These are phyloP conservation scores for Atherinosoma microstoma DNA, from an alignment of 2,797 vertebrate genomes.

Conservation along the genomic window DNA sequence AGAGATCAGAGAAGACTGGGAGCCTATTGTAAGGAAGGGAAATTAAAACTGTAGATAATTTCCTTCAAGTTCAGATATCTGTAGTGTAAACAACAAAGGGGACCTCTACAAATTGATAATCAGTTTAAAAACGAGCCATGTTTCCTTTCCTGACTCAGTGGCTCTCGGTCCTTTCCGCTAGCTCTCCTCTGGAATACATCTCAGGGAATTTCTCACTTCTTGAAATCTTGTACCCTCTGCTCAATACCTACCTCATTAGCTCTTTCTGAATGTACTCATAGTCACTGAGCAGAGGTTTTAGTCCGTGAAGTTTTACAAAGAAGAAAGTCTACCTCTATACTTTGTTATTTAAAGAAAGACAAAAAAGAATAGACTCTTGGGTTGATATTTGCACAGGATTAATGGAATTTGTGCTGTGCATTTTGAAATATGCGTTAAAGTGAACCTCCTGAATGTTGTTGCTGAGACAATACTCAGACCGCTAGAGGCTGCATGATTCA, in stretches of 20 bases:
- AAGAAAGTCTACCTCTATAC: slow-evolving; percentile 95
- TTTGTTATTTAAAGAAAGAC: slow-evolving; percentile 84
- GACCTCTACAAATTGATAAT: slow-evolving; percentile 78
- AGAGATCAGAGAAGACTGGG: slow-evolving; percentile 63
- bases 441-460: slow-evolving; percentile 86
- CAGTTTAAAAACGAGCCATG: slow-evolving; percentile 69
- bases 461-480: slow-evolving; percentile 81
- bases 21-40: slow-evolving; percentile 60
- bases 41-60: slow-evolving; percentile 47
- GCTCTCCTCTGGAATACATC: slow-evolving; percentile 75
- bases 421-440: slow-evolving; percentile 77
- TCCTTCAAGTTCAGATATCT: slow-evolving; percentile 47
- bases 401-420: slow-evolving; percentile 84
- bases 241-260: slow-evolving; percentile 99
- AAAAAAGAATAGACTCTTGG: slow-evolving; percentile 79
- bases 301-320: slow-evolving; percentile 93
- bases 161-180: slow-evolving; percentile 69
- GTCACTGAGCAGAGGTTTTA: slow-evolving; percentile 92
- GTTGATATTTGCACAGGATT: slow-evolving; percentile 88
- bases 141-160: slow-evolving; percentile 55
- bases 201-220: slow-evolving; percentile 89
- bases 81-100: slow-evolving; percentile 66
- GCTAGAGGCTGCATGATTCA: slow-evolving; percentile 77
- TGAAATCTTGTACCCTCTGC: slow-evolving; percentile 88
- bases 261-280: slow-evolving; percentile 97